Base-by-base conservation (phyloP, 2,888 invertebrate species). In the Limulus polyphemus region DNA sequence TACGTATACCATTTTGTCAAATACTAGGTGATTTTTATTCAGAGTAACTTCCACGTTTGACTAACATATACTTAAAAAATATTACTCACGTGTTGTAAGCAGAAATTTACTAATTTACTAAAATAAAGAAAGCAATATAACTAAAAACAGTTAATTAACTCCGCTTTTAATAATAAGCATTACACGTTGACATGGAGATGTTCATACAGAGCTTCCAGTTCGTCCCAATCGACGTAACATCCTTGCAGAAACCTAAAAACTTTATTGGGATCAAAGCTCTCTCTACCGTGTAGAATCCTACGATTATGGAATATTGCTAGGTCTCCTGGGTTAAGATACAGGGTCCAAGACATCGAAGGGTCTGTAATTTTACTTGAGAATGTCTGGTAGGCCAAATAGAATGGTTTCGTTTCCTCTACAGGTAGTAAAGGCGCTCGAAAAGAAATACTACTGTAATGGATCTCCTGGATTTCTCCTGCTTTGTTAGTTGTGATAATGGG, bases 171-270 rank as follows among this genome's bases (percentile, higher is more conserved):
- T 32, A 32, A 32, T 32, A 32, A 32, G 56, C 10, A 46, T 56
- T 11, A n/a, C 49, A 49, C 32, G 16, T 49, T 49, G 49, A 49
- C 47, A 10, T 56, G 13, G 46, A 47, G 14, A 46, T 46, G n/a
- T 49, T 56, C 74, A 61, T 72, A 74, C 49, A 69, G 68, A n/a
- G 73, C 72, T 61, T 71, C 68, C 10, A 72, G 71, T 66, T 74
- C 74, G 65, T 74, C 74, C 49, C 71, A 71, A 67, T 75, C 74
- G 17, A 73, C 73, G 59, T 74, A 75, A 65, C 75, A 75, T 12
- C 74, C 75, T 55, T 71, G 69, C n/a, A 75, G 66, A 60, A 62
- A 71, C 71, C 73, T 70, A 48, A 63, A 62, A 10, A 71, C 69
- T 51, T 64, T 65, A 32, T 63, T 60, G 1, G 71, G 70, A 67